Evolutionary conservation across 2,797 vertebrate species (phyloP).

Genomic region (Coilia nasus): DNA sequence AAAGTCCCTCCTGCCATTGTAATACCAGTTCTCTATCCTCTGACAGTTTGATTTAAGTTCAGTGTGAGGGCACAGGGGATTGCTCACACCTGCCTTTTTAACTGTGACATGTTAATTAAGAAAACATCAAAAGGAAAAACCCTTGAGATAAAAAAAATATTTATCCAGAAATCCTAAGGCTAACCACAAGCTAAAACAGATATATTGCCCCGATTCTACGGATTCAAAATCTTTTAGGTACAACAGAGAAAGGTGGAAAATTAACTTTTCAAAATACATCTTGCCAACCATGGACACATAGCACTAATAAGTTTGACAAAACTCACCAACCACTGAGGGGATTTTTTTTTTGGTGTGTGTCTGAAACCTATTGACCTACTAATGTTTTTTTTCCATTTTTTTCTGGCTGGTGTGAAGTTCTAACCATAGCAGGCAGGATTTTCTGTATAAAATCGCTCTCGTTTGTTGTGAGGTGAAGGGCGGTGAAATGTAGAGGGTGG

Average conservation of each 20-base stretch:
- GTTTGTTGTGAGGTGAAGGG: background rate
- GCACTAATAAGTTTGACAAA: too few species aligned
- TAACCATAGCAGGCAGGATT: background rate
- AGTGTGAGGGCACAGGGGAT: background rate
- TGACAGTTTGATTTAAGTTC: background rate
- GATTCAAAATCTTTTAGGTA: background rate
- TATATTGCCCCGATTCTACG: background rate
- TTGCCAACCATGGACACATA: too few species aligned
- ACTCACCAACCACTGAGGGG: too few species aligned
- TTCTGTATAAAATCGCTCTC: background rate
- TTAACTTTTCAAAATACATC: too few species aligned
- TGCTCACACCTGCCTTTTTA: background rate
- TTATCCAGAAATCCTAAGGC: background rate
- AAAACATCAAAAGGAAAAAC: background rate
- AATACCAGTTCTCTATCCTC: background rate
- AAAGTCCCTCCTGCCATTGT: background rate
- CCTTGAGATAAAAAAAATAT: background rate
- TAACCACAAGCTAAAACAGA: background rate
- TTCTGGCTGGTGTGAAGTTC: too few species aligned
- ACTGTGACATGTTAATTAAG: too few species aligned
- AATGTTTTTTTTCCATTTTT: too few species aligned
- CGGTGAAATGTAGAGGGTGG: background rate
- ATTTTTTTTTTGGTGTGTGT: too few species aligned
- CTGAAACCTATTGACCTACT: too few species aligned
- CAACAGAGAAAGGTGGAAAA: too few species aligned